Percentiles rank a stretch among this genome's conserved stretches.
These are phyloP conservation scores for Phocides pigmalion DNA, from an alignment of 1,140 invertebrate species.

Conservation along the genomic window DNA sequence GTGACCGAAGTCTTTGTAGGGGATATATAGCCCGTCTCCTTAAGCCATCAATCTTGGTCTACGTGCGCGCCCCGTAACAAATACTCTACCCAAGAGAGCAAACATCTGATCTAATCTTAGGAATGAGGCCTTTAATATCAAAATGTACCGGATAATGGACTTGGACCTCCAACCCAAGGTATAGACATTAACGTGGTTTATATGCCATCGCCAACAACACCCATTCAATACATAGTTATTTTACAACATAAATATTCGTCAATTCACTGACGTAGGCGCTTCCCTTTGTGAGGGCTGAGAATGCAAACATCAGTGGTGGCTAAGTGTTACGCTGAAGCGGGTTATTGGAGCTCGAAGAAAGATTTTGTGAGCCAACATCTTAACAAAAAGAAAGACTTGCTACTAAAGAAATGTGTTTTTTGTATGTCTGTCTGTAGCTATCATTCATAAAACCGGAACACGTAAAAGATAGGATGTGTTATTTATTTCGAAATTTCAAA, in stretches of 20 bases:
- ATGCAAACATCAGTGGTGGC: constrained; percentile 34
- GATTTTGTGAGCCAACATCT: too few relatives aligned
- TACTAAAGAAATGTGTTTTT: too few relatives aligned
- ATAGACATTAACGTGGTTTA: constrained; percentile 8
- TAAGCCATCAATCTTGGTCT: constrained; percentile 17
- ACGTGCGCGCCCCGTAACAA: constrained; percentile 21
- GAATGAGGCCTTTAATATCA: constrained; percentile 28
- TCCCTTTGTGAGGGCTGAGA: constrained; percentile 51
- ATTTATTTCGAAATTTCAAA: too few relatives aligned
- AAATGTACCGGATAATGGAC: constrained; percentile 27
- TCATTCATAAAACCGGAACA: too few relatives aligned
- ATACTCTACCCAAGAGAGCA: constrained; percentile 25
- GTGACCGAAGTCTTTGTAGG: constrained; percentile 3
- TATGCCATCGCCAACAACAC: constrained; percentile 10
- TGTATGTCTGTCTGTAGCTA: too few relatives aligned
- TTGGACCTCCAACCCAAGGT: constrained; percentile 3
- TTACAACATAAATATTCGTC: constrained; percentile 68
- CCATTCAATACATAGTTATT: constrained; percentile 44
- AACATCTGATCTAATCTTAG: constrained; percentile 27
- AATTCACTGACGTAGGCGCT: constrained; percentile 57
- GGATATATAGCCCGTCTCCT: constrained; percentile 3
- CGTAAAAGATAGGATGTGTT: too few relatives aligned
- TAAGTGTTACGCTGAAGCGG: constrained; percentile 36
- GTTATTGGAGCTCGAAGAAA: too few relatives aligned
- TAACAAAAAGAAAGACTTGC: too few relatives aligned